Conservation (phyloP, 2,888 invertebrate species). For the Latrodectus elegans region DNA sequence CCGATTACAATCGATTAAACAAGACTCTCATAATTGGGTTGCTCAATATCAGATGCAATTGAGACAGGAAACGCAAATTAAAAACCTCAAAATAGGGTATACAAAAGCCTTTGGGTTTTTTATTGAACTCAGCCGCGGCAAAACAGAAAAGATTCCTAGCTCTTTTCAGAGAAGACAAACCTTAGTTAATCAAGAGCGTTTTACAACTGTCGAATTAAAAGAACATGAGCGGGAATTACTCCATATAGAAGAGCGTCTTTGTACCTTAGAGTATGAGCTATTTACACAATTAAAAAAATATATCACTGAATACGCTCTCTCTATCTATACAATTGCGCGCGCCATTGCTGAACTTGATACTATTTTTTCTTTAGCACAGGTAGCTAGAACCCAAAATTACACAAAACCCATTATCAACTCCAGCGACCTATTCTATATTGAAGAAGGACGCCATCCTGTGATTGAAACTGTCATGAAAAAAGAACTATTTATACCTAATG, state of each 20-base stretch:
- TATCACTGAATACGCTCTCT: neutral
- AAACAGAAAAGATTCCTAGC: neutral
- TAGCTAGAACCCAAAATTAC: neutral
- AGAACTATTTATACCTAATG: neutral
- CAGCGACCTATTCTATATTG: neutral
- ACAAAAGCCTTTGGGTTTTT: neutral
- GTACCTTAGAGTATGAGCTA: neutral
- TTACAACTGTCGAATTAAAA: neutral
- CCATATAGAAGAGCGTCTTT: neutral
- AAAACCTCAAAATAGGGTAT: neutral
- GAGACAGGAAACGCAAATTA: too few species aligned
- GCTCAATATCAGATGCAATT: too few species aligned
- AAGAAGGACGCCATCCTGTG: neutral
- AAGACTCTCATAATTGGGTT: too few species aligned
- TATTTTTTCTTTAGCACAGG: neutral
- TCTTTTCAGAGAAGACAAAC: neutral
- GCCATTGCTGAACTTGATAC: neutral
- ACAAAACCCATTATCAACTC: neutral
- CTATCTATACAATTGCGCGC: neutral
- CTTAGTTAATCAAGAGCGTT: neutral
- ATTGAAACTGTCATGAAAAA: neutral
- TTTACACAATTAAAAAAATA: neutral
- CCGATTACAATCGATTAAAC: too few species aligned
- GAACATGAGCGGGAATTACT: neutral
- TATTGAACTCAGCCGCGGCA: neutral